Evolutionary conservation across 2,888 invertebrate genomes (phyloP).

Genomic region (Laspeyria flexula): DNA sequence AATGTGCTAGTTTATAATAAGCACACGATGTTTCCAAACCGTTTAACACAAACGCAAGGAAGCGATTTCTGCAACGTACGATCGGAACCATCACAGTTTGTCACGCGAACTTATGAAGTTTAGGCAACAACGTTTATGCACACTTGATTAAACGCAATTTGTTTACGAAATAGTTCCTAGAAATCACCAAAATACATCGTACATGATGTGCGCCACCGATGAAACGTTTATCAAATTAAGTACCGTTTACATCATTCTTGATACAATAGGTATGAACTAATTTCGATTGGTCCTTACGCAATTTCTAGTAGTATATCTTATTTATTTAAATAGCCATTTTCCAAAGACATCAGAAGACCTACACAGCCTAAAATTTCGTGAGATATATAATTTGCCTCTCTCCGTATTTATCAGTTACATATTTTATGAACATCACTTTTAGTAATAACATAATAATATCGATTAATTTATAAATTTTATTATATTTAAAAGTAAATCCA

Average conservation of each 20-base stretch:
- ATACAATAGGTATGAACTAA: too few relatives aligned
- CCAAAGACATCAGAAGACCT: too few relatives aligned
- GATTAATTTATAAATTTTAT: too few relatives aligned
- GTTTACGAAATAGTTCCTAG: constrained; percentile 50
- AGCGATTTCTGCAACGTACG: constrained; percentile 53
- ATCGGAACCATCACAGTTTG: constrained; percentile 63
- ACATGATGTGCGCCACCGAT: constrained; percentile 22
- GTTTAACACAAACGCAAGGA: constrained; percentile 48
- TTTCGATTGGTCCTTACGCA: too few relatives aligned
- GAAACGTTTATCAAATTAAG: constrained; percentile 29
- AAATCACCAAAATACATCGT: constrained; percentile 41
- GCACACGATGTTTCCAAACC: constrained; percentile 38
- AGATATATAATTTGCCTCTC: too few relatives aligned
- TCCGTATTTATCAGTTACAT: too few relatives aligned
- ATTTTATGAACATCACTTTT: too few relatives aligned
- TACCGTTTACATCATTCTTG: neutral
- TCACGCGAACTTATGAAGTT: constrained; percentile 68
- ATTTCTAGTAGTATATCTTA: too few relatives aligned
- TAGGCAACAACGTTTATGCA: constrained; percentile 53
- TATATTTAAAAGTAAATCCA: too few relatives aligned
- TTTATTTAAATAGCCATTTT: too few relatives aligned
- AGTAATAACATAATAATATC: too few relatives aligned
- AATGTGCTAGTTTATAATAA: constrained; percentile 20
- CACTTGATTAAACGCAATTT: constrained; percentile 41
- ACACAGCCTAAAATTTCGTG: too few relatives aligned